Percentiles rank a stretch among this genome's conserved stretches.
Conservation (phyloP, 2,113 vertebrate species). For the Pteruthius melanotis region DNA sequence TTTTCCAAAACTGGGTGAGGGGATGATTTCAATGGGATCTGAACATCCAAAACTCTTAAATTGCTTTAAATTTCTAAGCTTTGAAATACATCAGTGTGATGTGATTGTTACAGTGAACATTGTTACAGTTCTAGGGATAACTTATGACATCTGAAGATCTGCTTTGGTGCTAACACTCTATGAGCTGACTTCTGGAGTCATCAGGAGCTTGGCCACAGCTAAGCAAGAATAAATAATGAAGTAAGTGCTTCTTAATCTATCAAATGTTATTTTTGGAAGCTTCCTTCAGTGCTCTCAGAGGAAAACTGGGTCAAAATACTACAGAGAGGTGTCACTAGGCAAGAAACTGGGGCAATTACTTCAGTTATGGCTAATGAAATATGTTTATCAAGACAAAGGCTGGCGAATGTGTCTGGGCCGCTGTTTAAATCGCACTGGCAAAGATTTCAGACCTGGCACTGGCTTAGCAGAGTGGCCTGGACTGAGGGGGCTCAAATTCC, state of each 20-base stretch:
- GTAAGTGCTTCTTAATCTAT: not conserved
- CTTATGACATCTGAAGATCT: not conserved
- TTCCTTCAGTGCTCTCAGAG: not conserved
- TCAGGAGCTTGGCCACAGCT: not conserved
- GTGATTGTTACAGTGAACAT: not conserved
- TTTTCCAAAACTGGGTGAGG: not conserved
- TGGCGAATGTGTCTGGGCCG: not conserved
- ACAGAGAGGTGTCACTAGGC: not conserved
- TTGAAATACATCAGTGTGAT: not conserved
- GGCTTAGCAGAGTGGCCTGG: not conserved
- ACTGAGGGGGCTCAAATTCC: not conserved
- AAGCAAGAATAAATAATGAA: not conserved
- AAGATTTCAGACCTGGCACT: not conserved
- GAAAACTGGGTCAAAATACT: slow-evolving; percentile 1
- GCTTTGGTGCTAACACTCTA: not conserved
- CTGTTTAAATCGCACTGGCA: not conserved
- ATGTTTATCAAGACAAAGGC: not conserved
- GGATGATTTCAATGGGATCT: not conserved
- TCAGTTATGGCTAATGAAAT: not conserved
- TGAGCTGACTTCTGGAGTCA: not conserved
- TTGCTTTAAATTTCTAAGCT: not conserved
- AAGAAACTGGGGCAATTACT: not conserved
- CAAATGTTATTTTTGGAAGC: slow-evolving; percentile 1
- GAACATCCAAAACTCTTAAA: not conserved
- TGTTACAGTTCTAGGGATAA: not conserved